phyloP scores from a whole-genome alignment of 2,797 vertebrate species.

The Alcedo atthis region DNA sequence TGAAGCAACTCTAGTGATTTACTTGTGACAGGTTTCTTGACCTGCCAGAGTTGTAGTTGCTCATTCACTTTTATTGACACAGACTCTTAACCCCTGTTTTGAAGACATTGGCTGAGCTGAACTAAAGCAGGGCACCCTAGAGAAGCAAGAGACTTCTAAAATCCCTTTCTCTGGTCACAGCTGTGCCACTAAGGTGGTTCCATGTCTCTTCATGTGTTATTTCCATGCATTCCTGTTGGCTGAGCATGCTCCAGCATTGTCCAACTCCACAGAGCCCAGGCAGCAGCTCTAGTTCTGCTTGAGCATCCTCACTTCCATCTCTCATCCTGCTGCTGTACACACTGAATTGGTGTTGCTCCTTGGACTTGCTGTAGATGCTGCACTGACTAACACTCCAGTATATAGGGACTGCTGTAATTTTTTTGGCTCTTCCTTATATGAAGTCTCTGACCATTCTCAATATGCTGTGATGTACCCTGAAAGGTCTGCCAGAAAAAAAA shows the following conservation, averaged over 20 bases:
- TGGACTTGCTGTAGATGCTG: not conserved
- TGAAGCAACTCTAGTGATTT: not conserved
- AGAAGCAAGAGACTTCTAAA: not conserved
- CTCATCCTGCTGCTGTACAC: not conserved
- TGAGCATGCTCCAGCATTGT: not conserved
- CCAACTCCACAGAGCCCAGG: not conserved
- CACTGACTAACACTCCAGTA: not conserved
- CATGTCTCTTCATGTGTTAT: not conserved
- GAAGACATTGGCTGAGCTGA: not conserved
- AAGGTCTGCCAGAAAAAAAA: not conserved
- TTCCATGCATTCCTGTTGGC: not conserved
- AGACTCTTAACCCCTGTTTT: not conserved
- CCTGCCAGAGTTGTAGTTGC: not conserved
- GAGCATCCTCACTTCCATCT: not conserved
- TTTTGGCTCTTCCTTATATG: not conserved
- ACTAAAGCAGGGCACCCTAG: not conserved
- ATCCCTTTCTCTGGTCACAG: not conserved
- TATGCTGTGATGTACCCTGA: not conserved
- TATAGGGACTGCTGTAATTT: not conserved
- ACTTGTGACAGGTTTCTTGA: not conserved
- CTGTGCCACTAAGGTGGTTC: not conserved
- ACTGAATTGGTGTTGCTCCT: not conserved
- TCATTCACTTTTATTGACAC: not conserved
- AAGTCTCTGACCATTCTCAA: not conserved
- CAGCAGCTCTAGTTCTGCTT: not conserved